Conservation (phyloP, 1,140 invertebrate genomes). For the Harpegnathos saltator region DNA sequence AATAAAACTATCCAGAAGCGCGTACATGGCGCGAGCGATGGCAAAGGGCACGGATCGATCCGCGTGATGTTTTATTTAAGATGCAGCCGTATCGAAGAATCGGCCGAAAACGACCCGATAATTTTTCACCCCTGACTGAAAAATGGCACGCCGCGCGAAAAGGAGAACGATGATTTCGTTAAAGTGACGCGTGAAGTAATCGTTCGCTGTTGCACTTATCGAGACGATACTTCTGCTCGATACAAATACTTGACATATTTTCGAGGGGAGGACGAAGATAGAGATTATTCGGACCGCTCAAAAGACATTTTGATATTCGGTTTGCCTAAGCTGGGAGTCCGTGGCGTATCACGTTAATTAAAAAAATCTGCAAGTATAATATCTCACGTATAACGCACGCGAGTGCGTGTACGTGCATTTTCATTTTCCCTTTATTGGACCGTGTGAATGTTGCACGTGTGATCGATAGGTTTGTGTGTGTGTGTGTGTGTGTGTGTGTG, state of each 20-base stretch:
- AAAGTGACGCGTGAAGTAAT: background rate
- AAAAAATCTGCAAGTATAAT: background rate
- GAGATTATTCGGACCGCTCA: background rate
- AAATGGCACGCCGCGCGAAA: background rate
- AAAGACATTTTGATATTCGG: background rate
- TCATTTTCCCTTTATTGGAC: background rate
- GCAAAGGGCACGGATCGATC: slow-evolving; percentile 25
- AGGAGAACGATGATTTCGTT: background rate
- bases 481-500: background rate
- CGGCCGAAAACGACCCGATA: background rate
- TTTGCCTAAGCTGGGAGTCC: background rate
- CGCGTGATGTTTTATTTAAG: slow-evolving; percentile 36
- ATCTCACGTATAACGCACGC: too few relatives aligned
- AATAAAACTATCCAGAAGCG: slow-evolving; percentile 8
- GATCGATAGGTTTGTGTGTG: background rate
- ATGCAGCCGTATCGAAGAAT: slow-evolving; percentile 8
- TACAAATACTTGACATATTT: background rate
- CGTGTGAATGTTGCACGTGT: background rate
- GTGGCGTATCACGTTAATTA: background rate
- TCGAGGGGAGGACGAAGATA: background rate
- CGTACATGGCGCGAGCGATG: background rate
- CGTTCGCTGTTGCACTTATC: background rate
- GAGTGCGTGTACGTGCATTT: background rate
- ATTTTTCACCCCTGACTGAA: slow-evolving; percentile 18
- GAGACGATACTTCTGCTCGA: too few relatives aligned